Base-by-base conservation (phyloP, 64 coral and sea anemone genomes). In the Orbicella faveolata region DNA sequence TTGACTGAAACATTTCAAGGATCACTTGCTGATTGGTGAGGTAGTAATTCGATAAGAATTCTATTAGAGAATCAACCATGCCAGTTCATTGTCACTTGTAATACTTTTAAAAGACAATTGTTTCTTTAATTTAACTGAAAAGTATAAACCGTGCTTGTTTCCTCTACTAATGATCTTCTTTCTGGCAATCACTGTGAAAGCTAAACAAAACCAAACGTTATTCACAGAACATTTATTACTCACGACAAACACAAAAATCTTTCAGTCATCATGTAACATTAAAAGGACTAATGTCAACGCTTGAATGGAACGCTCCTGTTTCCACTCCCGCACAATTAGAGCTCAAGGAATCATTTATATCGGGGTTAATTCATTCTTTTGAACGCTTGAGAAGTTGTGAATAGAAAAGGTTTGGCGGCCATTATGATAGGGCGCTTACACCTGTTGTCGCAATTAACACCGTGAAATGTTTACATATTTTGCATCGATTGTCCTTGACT, bases 381-480 rank as follows among this genome's bases (percentile, higher is more conserved):
- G 2, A 53, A 81, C 59, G 79, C 79, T 20, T 12, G 57, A 36
- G 55, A 63, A 20, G 7, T 57, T 79, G 19, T 57, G 57, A 81
- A 61, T 30, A 64, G 59, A 36, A 59, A 63, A 63, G 12, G 57
- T 6, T 25, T 23, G 26, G 26, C 3, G 54, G 59, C 55, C 79
- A 34, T 55, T 48, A 4, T 81, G 23, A 62, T 63, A 0, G 30
- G 57, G 30, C 9, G 81, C 35, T 30, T 85, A 16, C 21, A 85
- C 82, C 82, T 85, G 82, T 68, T 53, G 16, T 10, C 20, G 5
- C 51, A 25, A 35, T 63, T 61, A 10, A 26, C 79, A 63, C n/a
- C 52, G 75, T 55, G 14, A 48, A 70, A 85, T 53, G 65, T 72
- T 85, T 72, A 70, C 82, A 85, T 52, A 30, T 69, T 85, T 85